Conservation (phyloP, 2,113 vertebrate genomes). For the Cariama cristata region DNA sequence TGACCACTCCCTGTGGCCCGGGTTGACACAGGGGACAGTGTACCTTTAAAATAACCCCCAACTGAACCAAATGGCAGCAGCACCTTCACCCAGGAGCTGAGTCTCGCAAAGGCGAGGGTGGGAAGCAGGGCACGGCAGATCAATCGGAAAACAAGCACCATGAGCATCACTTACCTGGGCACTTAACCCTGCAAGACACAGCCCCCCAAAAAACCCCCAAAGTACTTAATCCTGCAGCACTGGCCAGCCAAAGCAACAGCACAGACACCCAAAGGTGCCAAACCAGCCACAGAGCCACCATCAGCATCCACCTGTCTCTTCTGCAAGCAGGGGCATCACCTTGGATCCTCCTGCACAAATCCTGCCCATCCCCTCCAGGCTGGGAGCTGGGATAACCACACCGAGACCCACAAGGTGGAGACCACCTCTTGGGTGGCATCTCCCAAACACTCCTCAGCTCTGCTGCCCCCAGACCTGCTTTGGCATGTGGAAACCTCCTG, state of each 20-base stretch:
- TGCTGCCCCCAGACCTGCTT: background rate
- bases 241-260: background rate
- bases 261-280: background rate
- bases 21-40: background rate
- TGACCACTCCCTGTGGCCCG: accelerated
- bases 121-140: background rate
- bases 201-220: background rate
- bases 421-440: background rate
- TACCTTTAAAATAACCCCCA: background rate
- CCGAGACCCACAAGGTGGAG: accelerated
- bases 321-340: background rate
- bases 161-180: background rate
- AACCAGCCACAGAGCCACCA: background rate
- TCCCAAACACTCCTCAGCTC: background rate
- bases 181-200: background rate
- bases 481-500: background rate
- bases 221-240: background rate
- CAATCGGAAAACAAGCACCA: background rate
- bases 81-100: background rate
- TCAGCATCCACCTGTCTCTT: background rate
- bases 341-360: background rate
- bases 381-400: background rate
- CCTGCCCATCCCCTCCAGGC: background rate
- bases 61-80: background rate
- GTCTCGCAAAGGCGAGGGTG: background rate